Evolutionary conservation across 1,140 invertebrate species (phyloP).

Genomic region (Lasioglossum albipes): DNA sequence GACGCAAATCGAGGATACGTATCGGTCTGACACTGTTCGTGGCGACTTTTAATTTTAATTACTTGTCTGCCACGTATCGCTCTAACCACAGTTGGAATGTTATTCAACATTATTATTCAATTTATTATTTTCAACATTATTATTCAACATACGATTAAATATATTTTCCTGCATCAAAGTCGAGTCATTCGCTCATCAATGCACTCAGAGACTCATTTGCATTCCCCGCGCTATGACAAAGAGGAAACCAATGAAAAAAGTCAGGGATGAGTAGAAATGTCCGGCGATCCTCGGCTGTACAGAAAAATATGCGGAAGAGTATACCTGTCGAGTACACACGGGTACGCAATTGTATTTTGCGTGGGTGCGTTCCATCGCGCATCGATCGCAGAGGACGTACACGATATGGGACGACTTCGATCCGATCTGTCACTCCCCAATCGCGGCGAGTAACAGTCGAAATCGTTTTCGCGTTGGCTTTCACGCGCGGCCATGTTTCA

Average conservation of each 20-base stretch:
- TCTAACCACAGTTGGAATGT: too few relatives aligned
- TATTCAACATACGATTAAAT: too few relatives aligned
- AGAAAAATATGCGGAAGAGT: slow-evolving; percentile 23
- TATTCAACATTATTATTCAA: too few relatives aligned
- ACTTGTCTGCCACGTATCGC: slow-evolving; percentile 34
- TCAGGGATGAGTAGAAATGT: background rate
- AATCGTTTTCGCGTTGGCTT: slow-evolving; percentile 40
- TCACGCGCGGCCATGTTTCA: slow-evolving; percentile 33
- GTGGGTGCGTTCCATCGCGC: slow-evolving; percentile 49
- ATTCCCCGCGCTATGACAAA: background rate
- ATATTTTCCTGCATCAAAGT: too few relatives aligned
- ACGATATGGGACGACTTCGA: slow-evolving; percentile 70
- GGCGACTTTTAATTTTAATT: slow-evolving; percentile 49
- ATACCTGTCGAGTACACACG: background rate
- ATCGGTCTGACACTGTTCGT: slow-evolving; percentile 24
- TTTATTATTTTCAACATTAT: too few relatives aligned
- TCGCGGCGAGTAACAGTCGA: slow-evolving; percentile 12
- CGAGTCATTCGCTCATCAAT: background rate
- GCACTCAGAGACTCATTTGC: background rate
- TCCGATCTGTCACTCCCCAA: slow-evolving; percentile 70
- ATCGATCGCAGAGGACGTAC: slow-evolving; percentile 57
- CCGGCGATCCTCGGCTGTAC: background rate
- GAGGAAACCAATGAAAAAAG: background rate
- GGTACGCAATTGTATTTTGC: slow-evolving; percentile 16
- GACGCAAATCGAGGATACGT: slow-evolving; percentile 49